Percentiles rank a stretch among this genome's conserved stretches.
Evolutionary conservation across 2,888 invertebrate species (phyloP).

Genomic region (Scaptomyza reducta): DNA sequence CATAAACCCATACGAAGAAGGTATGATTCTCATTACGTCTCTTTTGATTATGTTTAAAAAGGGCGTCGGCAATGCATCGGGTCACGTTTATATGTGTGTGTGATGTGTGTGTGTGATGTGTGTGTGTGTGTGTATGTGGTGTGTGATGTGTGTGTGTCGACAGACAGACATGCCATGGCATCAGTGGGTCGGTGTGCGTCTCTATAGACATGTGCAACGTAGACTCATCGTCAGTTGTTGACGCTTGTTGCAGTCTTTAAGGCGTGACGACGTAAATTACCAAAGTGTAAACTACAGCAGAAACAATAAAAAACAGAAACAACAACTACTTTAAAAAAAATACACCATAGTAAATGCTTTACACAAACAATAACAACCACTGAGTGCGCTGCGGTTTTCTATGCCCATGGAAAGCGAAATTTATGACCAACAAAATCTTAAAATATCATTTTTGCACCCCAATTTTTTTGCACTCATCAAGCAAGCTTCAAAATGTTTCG

Average conservation of each 20-base stretch:
- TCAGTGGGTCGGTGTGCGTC: constrained; percentile 12
- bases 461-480: constrained; percentile 39
- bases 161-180: constrained; percentile 3
- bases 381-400: constrained; percentile 38
- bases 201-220: constrained; percentile 43
- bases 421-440: constrained; percentile 57
- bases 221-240: constrained; percentile 51
- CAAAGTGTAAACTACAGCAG: constrained; percentile 60
- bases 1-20: constrained; percentile 2
- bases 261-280: constrained; percentile 75
- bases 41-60: constrained; percentile 38
- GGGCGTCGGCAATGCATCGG: constrained; percentile 58
- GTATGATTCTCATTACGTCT: constrained; percentile 24
- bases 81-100: constrained; percentile 40
- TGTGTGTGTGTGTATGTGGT: constrained; percentile 12
- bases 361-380: constrained; percentile 31
- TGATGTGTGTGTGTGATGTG: constrained; percentile 9
- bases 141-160: constrained; percentile 1
- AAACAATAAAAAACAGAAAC: constrained; percentile 28
- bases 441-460: constrained; percentile 42
- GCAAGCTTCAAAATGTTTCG: constrained; percentile 46
- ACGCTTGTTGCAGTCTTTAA: constrained; percentile 70
- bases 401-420: constrained; percentile 65
- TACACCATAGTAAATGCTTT: constrained; percentile 37
- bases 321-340: constrained; percentile 47